A percentile compares a stretch with the other conserved stretches of the same genome.
Conservation (phyloP, 2,888 invertebrate species). For the Abrostola triplasia region DNA sequence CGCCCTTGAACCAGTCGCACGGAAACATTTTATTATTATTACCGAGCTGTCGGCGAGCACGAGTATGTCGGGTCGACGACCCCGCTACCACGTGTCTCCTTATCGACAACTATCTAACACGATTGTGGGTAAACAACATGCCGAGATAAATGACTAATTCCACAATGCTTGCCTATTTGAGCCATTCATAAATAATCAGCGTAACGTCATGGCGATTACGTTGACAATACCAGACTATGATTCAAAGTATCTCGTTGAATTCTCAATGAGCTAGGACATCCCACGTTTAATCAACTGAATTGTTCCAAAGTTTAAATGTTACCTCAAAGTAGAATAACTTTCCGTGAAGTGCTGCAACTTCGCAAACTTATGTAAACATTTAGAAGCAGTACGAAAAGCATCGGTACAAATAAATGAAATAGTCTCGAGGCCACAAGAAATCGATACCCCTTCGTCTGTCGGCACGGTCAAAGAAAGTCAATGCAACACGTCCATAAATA, state of each 20-base stretch:
- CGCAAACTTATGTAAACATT: slow-evolving; percentile 30
- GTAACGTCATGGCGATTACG: slow-evolving; percentile 76
- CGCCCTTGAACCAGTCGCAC: slow-evolving; percentile 89
- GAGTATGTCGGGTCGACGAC: slow-evolving; percentile 88
- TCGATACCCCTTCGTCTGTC: slow-evolving; percentile 15
- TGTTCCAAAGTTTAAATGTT: slow-evolving; percentile 28
- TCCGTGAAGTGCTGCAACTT: slow-evolving; percentile 9
- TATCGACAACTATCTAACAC: slow-evolving; percentile 89
- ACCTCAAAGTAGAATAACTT: slow-evolving; percentile 15
- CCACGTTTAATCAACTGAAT: slow-evolving; percentile 36
- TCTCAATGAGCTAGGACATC: slow-evolving; percentile 54
- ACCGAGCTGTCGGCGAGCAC: slow-evolving; percentile 88
- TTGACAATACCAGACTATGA: slow-evolving; percentile 66
- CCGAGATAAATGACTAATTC: slow-evolving; percentile 88
- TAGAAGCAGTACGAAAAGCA: slow-evolving; percentile 8
- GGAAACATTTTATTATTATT: slow-evolving; percentile 89
- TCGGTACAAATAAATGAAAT: slow-evolving; percentile 11
- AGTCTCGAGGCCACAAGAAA: slow-evolving; percentile 13
- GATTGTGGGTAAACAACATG: slow-evolving; percentile 87
- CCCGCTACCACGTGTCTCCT: slow-evolving; percentile 87
- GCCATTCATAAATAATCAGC: slow-evolving; percentile 85
- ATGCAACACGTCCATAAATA: slow-evolving; percentile 49
- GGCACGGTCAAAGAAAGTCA: slow-evolving; percentile 32
- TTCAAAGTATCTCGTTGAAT: slow-evolving; percentile 59
- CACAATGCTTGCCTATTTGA: slow-evolving; percentile 81